These are phyloP conservation scores for Turritopsis dohrnii DNA, from an alignment of 30 jellyfish, hydroid and myxozoan species.

Conservation along the genomic window DNA sequence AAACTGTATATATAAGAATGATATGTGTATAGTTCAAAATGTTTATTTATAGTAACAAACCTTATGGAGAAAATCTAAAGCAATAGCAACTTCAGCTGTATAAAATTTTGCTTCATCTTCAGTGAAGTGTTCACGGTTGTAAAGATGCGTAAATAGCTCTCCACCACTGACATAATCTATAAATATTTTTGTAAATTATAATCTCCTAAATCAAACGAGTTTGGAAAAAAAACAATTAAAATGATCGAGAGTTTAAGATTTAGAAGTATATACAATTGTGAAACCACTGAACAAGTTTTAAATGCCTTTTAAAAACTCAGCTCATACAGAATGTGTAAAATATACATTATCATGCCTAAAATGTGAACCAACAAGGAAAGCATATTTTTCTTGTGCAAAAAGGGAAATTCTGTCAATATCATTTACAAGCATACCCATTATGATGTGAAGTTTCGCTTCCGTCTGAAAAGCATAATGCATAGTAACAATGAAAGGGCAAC, in stretches of 20 bases:
- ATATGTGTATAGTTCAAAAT: no score
- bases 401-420: background rate
- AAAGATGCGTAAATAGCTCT: constrained; percentile 84
- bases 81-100: constrained; percentile 91
- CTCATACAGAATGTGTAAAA: no score
- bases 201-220: no score
- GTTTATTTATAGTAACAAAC: constrained; percentile 32
- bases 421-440: constrained; percentile 60
- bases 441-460: constrained; percentile 80
- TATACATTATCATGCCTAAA: no score
- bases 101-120: constrained; percentile 94
- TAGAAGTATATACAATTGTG: no score
- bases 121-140: constrained; percentile 84
- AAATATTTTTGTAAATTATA: background rate
- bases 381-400: no score
- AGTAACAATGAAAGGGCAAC: constrained; percentile 84
- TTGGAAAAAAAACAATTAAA: no score
- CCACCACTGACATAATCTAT: constrained; percentile 96
- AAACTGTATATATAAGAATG: no score
- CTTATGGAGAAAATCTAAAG: constrained; percentile 78
- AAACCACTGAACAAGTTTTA: no score
- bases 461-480: constrained; percentile 89
- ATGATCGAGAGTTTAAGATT: no score
- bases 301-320: no score
- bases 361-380: no score